A percentile compares a stretch with the other conserved stretches of the same genome.
These are phyloP conservation scores for Halictus quadricinctus DNA, from an alignment of 2,888 invertebrate genomes.

Conservation along the genomic window DNA sequence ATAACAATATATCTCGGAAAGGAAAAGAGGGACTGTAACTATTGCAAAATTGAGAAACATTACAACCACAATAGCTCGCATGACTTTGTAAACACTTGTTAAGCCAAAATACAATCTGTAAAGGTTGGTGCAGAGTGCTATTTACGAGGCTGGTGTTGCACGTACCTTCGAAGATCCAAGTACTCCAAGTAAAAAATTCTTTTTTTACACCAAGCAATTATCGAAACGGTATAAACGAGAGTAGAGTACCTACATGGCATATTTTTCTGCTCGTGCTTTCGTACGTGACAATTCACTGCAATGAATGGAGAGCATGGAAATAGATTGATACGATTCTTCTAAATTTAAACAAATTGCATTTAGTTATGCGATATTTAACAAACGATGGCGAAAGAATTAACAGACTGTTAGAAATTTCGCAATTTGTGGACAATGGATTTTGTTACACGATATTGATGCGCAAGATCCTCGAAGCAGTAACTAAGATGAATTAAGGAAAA, in stretches of 20 bases:
- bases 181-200: slow-evolving; percentile 46
- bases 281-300: slow-evolving; percentile 47
- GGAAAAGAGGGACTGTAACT: slow-evolving; percentile 50
- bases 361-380: slow-evolving; percentile 47
- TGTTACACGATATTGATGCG: slow-evolving; percentile 71
- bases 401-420: slow-evolving; percentile 57
- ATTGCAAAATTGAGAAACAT: slow-evolving; percentile 47
- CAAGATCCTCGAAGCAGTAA: slow-evolving; percentile 50
- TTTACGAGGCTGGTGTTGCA: slow-evolving; percentile 24
- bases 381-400: slow-evolving; percentile 52
- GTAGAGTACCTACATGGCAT: slow-evolving; percentile 48
- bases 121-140: slow-evolving; percentile 46
- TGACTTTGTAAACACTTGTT: slow-evolving; percentile 52
- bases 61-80: slow-evolving; percentile 46
- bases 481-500: slow-evolving; percentile 34
- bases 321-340: slow-evolving; percentile 41
- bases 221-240: slow-evolving; percentile 49
- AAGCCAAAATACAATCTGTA: slow-evolving; percentile 46
- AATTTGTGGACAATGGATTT: slow-evolving; percentile 75
- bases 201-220: slow-evolving; percentile 56
- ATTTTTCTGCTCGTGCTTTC: slow-evolving; percentile 66
- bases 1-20: slow-evolving; percentile 2
- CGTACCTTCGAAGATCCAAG: slow-evolving; percentile 38
- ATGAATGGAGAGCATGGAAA: slow-evolving; percentile 33
- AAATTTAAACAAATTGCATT: slow-evolving; percentile 54